Conservation (phyloP, 1,140 invertebrate species). For the Pantala flavescens region DNA sequence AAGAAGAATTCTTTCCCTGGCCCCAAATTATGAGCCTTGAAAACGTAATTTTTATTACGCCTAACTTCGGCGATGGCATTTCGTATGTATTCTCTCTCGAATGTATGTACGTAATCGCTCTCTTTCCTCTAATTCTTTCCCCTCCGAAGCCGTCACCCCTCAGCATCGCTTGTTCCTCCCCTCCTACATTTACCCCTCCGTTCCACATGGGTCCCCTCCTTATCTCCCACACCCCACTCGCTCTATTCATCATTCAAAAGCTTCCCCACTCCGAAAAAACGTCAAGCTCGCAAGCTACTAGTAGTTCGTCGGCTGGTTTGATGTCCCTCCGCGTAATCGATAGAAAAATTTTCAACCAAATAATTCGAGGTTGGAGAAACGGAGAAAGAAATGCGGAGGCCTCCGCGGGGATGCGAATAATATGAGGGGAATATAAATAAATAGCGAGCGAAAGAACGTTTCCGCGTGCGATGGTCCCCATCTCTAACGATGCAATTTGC, state of each 20-base stretch:
- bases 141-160: neutral
- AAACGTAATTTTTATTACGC: too few species aligned
- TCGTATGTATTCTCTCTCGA: neutral
- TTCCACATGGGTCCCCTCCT: neutral
- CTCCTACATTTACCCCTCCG: neutral
- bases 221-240: neutral
- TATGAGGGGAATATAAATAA: too few species aligned
- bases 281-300: neutral
- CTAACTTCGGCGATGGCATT: too few species aligned
- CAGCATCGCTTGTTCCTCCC: neutral
- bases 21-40: too few species aligned
- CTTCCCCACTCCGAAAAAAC: neutral
- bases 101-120: neutral
- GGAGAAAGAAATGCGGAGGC: too few species aligned
- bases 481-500: too few species aligned
- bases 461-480: too few species aligned
- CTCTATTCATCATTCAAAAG: neutral
- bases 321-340: slow-evolving; percentile 4
- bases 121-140: neutral
- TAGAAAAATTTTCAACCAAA: neutral
- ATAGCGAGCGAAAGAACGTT: too few species aligned
- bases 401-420: too few species aligned
- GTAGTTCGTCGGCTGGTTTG: neutral
- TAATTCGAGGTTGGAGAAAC: neutral
- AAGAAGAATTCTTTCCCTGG: too few species aligned